phyloP scores from a whole-genome alignment of 2,888 invertebrate genomes.

The Nomada flava region DNA sequence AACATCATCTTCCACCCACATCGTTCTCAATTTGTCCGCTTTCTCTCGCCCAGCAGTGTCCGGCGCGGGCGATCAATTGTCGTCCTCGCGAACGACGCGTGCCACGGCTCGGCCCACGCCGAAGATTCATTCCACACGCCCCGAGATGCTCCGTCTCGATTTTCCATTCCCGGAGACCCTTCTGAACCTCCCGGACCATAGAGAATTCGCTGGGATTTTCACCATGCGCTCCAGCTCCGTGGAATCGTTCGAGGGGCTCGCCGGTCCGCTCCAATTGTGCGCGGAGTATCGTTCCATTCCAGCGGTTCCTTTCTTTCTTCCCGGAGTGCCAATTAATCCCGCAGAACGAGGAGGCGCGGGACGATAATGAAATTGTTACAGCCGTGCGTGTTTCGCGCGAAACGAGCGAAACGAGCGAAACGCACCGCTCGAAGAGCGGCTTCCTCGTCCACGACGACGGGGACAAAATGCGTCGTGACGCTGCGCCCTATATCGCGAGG shows the following conservation, averaged over 20 bases:
- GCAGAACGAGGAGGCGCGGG: not conserved
- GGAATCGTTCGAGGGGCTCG: constrained; percentile 37
- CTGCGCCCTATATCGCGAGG: constrained; percentile 39
- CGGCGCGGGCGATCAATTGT: constrained; percentile 48
- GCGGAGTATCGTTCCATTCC: not conserved
- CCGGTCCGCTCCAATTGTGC: constrained; percentile 30
- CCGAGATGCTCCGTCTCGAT: constrained; percentile 6
- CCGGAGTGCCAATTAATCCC: constrained; percentile 28
- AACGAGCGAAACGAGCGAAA: constrained; percentile 13
- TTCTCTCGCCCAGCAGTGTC: constrained; percentile 42
- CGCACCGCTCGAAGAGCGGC: not conserved
- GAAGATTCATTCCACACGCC: constrained; percentile 39
- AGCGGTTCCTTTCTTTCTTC: constrained; percentile 6
- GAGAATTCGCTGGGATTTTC: constrained; percentile 10
- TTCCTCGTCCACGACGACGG: no score
- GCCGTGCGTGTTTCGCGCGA: not conserved
- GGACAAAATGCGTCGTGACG: constrained; percentile 12
- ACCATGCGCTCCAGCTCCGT: constrained; percentile 6
- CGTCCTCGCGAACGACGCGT: constrained; percentile 42
- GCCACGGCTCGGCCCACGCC: constrained; percentile 50
- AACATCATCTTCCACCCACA: constrained; percentile 56
- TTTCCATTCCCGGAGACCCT: constrained; percentile 8
- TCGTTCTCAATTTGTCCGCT: constrained; percentile 56
- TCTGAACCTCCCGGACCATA: constrained; percentile 22
- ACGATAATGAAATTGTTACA: constrained; percentile 13